These are phyloP conservation scores for Eustalomyia histrio DNA, from an alignment of 2,888 invertebrate species.

Conservation along the genomic window DNA sequence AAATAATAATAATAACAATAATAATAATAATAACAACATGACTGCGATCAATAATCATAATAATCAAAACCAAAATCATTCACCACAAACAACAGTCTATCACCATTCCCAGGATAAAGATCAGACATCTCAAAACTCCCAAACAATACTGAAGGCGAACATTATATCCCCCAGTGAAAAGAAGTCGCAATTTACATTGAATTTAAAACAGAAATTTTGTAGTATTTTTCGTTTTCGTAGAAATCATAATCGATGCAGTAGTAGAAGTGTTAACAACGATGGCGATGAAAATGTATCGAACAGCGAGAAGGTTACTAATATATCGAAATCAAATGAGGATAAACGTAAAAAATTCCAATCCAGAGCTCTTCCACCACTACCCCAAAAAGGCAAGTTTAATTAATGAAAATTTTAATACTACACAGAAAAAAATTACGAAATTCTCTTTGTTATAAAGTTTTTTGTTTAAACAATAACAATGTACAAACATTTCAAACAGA, in stretches of 20 bases:
- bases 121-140: slow-evolving; percentile 43
- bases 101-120: slow-evolving; percentile 45
- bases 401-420: too few relatives aligned
- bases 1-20: slow-evolving; percentile 69
- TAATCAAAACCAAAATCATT: slow-evolving; percentile 60
- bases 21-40: slow-evolving; percentile 68
- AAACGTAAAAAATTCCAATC: slow-evolving; percentile 82
- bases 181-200: slow-evolving; percentile 86
- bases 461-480: too few relatives aligned
- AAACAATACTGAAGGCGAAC: slow-evolving; percentile 68
- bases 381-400: slow-evolving; percentile 79
- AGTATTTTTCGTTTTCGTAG: slow-evolving; percentile 89
- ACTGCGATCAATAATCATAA: slow-evolving; percentile 64
- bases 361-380: slow-evolving; percentile 85
- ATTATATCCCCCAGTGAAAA: slow-evolving; percentile 80
- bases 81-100: slow-evolving; percentile 31
- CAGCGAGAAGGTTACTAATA: slow-evolving; percentile 65
- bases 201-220: slow-evolving; percentile 91
- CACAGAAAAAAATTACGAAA: too few relatives aligned
- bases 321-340: slow-evolving; percentile 70
- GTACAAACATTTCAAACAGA: too few relatives aligned
- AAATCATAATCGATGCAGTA: slow-evolving; percentile 75
- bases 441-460: too few relatives aligned
- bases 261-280: slow-evolving; percentile 71
- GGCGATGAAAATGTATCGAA: slow-evolving; percentile 67